Conservation (phyloP, 2,888 invertebrate genomes). For the Tenthredo scrophulariae region DNA sequence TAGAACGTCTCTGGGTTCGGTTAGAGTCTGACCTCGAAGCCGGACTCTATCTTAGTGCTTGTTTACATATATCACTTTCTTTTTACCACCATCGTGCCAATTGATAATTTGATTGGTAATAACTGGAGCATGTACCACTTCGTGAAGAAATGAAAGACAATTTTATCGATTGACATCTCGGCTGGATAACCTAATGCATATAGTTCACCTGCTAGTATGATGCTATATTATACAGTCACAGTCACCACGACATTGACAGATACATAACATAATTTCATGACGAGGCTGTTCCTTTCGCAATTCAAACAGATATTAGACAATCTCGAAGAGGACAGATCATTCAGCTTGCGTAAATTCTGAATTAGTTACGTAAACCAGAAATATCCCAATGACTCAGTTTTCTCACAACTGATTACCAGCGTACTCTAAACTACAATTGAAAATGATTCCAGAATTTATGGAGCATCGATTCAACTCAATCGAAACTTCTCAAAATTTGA, state of each 20-base stretch:
- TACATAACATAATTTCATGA: not conserved
- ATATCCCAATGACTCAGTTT: no score
- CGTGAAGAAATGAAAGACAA: not conserved
- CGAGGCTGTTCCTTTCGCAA: not conserved
- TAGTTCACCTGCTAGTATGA: not conserved
- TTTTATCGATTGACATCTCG: not conserved
- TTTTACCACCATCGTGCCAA: not conserved
- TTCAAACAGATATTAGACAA: not conserved
- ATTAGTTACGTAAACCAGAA: no score
- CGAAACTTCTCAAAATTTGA: no score
- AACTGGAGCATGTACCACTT: not conserved
- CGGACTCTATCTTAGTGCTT: not conserved
- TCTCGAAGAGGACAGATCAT: not conserved
- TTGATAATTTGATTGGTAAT: not conserved
- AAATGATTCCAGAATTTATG: no score
- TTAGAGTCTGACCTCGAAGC: not conserved
- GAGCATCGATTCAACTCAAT: no score
- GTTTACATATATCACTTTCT: not conserved
- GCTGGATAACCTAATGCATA: not conserved
- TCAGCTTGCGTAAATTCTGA: no score
- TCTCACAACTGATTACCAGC: no score
- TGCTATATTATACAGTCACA: not conserved
- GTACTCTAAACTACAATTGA: no score
- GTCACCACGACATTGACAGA: not conserved
- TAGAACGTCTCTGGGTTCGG: not conserved